These are phyloP conservation scores for Channallabes apus DNA, from an alignment of 2,797 vertebrate genomes.

Conservation along the genomic window DNA sequence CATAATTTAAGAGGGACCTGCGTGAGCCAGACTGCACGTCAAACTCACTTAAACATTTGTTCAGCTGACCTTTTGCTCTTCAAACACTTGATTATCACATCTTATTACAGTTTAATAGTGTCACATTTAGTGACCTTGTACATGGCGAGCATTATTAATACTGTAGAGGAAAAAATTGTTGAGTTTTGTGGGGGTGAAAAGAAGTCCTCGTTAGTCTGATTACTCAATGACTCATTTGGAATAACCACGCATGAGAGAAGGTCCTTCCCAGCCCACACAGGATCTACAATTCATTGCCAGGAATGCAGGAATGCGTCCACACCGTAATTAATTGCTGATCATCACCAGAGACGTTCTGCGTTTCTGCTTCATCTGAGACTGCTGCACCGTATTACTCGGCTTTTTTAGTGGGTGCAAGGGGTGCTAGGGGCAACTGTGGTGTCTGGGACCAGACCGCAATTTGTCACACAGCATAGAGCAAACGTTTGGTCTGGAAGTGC, in stretches of 20 bases:
- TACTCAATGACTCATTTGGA: constrained; percentile 62
- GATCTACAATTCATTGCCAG: constrained; percentile 53
- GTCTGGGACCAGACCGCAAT: constrained; percentile 14
- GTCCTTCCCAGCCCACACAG: constrained; percentile 65
- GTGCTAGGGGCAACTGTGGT: not conserved
- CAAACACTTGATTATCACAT: constrained; percentile 9
- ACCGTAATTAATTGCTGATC: constrained; percentile 60
- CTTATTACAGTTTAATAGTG: constrained; percentile 18
- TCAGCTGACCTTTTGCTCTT: constrained; percentile 35
- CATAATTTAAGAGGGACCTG: constrained; percentile 36
- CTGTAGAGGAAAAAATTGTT: constrained; percentile 33
- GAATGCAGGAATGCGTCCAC: constrained; percentile 62
- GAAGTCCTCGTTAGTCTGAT: constrained; percentile 66
- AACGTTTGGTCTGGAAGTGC: constrained; percentile 30
- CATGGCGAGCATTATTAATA: constrained; percentile 14
- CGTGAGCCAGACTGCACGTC: constrained; percentile 27
- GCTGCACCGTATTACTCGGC: constrained; percentile 42
- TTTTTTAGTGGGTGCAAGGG: constrained; percentile 27
- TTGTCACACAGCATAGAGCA: constrained; percentile 34
- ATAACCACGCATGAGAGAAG: constrained; percentile 54
- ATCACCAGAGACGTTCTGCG: constrained; percentile 52
- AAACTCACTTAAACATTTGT: constrained; percentile 8
- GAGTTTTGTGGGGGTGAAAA: constrained; percentile 50
- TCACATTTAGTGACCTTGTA: constrained; percentile 2
- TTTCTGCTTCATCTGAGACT: constrained; percentile 37